A percentile compares a stretch with the other conserved stretches of the same genome.
These are phyloP conservation scores for Ornithoptera priamus DNA, from an alignment of 2,888 invertebrate species.

Conservation along the genomic window DNA sequence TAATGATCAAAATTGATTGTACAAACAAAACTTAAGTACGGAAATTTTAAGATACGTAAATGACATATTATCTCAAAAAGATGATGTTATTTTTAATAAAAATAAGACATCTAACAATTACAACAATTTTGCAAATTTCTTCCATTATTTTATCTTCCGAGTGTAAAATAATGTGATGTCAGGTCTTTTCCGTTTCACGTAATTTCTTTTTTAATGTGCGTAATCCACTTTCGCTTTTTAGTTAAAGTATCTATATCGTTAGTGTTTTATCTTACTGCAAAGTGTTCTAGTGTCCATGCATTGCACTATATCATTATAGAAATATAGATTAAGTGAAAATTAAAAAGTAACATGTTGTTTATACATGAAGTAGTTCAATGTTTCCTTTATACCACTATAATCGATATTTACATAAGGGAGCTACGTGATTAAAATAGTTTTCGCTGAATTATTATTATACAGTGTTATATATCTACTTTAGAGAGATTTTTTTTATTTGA, in stretches of 20 bases:
- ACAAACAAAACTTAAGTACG: not conserved
- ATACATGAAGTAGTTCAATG: too few relatives aligned
- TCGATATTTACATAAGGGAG: too few relatives aligned
- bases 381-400: too few relatives aligned
- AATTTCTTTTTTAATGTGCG: conserved; percentile 1
- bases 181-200: conserved; percentile 10
- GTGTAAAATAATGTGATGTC: conserved; percentile 9
- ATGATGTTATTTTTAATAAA: conserved; percentile 4
- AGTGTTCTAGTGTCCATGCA: not conserved
- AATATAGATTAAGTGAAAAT: not conserved
- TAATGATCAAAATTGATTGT: not conserved
- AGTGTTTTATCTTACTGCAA: not conserved
- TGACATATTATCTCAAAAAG: not conserved
- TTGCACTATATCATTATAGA: not conserved
- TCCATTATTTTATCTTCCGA: conserved; percentile 12
- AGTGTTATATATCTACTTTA: too few relatives aligned
- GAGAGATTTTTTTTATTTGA: too few relatives aligned
- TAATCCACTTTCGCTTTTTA: not conserved
- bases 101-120: conserved; percentile 10
- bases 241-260: not conserved
- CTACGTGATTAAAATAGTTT: too few relatives aligned
- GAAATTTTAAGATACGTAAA: not conserved
- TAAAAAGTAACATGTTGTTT: not conserved
- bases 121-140: conserved; percentile 18
- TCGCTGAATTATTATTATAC: too few relatives aligned